Evolutionary conservation across 92 coral and sea anemone genomes (phyloP).

Genomic region (Zoanthus sociatus): DNA sequence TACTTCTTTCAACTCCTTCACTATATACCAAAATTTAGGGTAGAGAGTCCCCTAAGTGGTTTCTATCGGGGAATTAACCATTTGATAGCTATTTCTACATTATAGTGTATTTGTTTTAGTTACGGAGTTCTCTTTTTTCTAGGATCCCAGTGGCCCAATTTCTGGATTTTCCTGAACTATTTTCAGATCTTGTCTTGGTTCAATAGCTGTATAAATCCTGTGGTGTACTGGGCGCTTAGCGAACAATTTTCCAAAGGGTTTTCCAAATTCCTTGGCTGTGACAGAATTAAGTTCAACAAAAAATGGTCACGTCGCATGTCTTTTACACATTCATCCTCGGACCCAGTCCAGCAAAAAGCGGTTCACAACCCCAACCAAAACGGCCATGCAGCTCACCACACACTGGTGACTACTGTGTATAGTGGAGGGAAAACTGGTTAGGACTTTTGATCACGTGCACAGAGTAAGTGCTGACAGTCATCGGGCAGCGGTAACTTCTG

Average conservation of each 20-base stretch:
- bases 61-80: too few relatives aligned
- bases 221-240: constrained; percentile 95
- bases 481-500: background rate
- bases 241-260: constrained; percentile 96
- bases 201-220: constrained; percentile 93
- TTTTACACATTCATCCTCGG: constrained; percentile 78
- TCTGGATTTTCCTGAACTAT: constrained; percentile 50
- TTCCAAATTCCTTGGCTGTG: constrained; percentile 82
- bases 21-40: too few relatives aligned
- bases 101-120: too few relatives aligned
- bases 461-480: background rate
- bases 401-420: background rate
- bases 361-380: constrained; percentile 24
- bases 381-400: constrained; percentile 5
- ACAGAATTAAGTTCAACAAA: constrained; percentile 54
- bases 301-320: constrained; percentile 73
- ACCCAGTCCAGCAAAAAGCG: constrained; percentile 56
- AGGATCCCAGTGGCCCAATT: background rate
- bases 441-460: background rate
- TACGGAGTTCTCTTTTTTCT: background rate
- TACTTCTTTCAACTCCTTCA: too few relatives aligned
- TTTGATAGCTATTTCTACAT: too few relatives aligned
- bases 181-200: constrained; percentile 81
- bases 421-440: background rate
- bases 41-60: too few relatives aligned